These are phyloP conservation scores for Mustelus asterias DNA, from an alignment of 2,113 vertebrate species.

Conservation along the genomic window DNA sequence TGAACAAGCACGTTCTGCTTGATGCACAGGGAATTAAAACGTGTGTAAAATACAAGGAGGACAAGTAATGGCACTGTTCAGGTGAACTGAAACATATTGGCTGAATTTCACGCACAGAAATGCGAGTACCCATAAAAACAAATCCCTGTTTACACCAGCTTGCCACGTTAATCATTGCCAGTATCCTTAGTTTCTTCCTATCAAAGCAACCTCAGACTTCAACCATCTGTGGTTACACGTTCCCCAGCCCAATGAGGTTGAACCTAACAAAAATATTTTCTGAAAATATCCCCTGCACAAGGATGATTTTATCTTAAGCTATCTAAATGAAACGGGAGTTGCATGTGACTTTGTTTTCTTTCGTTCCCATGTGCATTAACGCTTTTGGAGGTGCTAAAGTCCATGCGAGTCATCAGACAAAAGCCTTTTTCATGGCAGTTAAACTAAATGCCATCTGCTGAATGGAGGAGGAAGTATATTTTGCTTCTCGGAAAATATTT, in stretches of 20 bases:
- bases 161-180: constrained; percentile 23
- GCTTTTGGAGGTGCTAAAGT: too few species aligned
- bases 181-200: neutral
- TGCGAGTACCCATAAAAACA: neutral
- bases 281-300: neutral
- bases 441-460: neutral
- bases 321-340: neutral
- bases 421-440: neutral
- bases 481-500: constrained; percentile 9
- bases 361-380: neutral
- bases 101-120: neutral
- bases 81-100: neutral
- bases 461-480: neutral
- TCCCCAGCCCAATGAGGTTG: neutral
- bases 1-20: neutral
- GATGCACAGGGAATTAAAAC: too few species aligned
- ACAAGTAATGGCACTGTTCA: neutral
- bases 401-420: neutral
- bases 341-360: neutral
- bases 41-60: neutral
- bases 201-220: constrained; percentile 19
- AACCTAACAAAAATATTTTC: neutral
- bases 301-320: neutral
- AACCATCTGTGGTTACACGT: neutral
- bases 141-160: constrained; percentile 23